Evolutionary conservation across 2,888 invertebrate species (phyloP), one percentile per base, ranked within the genome.

Genomic region (Andrena minutula): DNA sequence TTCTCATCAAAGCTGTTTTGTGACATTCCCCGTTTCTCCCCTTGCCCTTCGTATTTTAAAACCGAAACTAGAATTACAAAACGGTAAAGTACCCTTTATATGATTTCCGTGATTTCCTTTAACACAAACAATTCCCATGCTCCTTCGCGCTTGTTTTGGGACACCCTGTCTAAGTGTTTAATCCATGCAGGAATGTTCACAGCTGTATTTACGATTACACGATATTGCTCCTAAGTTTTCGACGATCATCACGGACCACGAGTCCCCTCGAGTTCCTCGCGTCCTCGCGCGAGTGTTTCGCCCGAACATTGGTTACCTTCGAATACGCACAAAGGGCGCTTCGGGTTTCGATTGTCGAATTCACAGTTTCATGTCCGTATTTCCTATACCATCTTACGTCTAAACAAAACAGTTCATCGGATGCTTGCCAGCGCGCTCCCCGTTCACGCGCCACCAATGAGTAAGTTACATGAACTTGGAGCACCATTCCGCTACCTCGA

Each of bases 171-270:
- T 79, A 65, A 68, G 65, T 64, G 70, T 53, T 80, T 32, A 78
- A 81, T 60, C 78, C 72, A 83, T 82, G 83, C 78, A 86, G 90
- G 90, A 90, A 90, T 90, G 90, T 89, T 86, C 87, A 86, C 83
- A 89, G 85, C 83, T 84, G 81, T 66, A 81, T 83, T 56, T 87
- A 81, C 30, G 82, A 75, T 84, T 86, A 84, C 72, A 79, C 75
- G 72, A 71, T 87, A 87, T 87, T 87, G 87, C 87, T 87, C 85
- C 83, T 85, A 81, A 76, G 56, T 75, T 79, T 64, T 71, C 85
- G 79, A 81, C 74, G 76, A 83, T 69, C 73, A 77, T 73, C 49
- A 65, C 77, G 23, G 30, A 75, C 56, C 70, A 28, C 41, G 58
- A 60, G 16, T 26, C 51, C 30, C 63, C 30, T 56, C 53, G 61